Base-by-base conservation (phyloP, 2,113 vertebrate genomes). In the Ginglymostoma cirratum region DNA sequence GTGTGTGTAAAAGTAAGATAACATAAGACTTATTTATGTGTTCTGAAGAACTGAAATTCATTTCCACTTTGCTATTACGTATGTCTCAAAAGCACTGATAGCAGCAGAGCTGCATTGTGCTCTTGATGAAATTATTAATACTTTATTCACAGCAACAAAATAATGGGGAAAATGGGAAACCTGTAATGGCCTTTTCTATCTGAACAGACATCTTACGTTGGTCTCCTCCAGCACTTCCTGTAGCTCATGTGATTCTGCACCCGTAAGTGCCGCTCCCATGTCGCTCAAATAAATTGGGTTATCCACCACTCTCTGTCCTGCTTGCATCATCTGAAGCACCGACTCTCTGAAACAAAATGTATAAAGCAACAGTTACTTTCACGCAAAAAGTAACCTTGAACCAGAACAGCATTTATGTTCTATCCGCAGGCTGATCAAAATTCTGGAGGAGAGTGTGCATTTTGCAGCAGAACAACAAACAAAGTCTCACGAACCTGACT, bases 281-380 rank as follows among this genome's bases (percentile, higher is more conserved):
- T 99, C 99, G 0, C 99, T 99, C 96, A 99, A 97, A 96, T 99
- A 99, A 97, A 99, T 99, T 2, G 99, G 99, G 96, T 99, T 99
- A 97, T 99, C 99, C 0, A 99, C 99, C 93, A 99, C 99, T 30
- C 99, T 97, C 83, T 99, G 99, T 19, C 99, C 99, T 0, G 99
- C 99, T 97, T 99, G 99, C 99, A 99, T 99, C 99, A 99, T 99
- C 98, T 99, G 99, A 38, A 99, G 98, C n/a, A 99, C 99, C 0
- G 99, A 99, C 97, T 99, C 99, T 70, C 99, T 99, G 97, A 38
- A 61, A 12, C 10, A 0, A 4, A 90, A 45, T 2, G 92, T 93
- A 3, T 0, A 10, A 5, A 30, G 15, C 87, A 95, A 95, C 0
- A 6, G 30, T 96, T 92, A 85, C 27, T 92, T 66, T 23, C 15